Evolutionary conservation across 1,140 invertebrate genomes (phyloP).

Genomic region (Neelides sp.): DNA sequence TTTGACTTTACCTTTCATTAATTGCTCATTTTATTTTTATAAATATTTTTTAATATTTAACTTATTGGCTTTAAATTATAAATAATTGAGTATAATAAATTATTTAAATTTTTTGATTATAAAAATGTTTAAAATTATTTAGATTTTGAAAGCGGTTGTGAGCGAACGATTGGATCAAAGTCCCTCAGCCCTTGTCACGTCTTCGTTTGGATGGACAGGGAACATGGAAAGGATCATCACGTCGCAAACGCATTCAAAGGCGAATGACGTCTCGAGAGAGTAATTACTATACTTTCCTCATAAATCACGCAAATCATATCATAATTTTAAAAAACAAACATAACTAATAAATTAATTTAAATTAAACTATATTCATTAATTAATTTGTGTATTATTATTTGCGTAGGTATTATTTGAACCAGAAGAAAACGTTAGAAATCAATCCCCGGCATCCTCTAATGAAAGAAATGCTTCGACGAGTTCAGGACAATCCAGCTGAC

Average conservation of each 20-base stretch:
- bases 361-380: neutral
- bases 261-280: constrained; percentile 47
- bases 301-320: neutral
- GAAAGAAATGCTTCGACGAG: constrained; percentile 70
- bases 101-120: neutral
- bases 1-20: constrained; percentile 1
- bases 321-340: neutral
- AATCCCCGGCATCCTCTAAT: constrained; percentile 95
- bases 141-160: constrained; percentile 49
- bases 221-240: constrained; percentile 59
- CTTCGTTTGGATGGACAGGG: constrained; percentile 53
- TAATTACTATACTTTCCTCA: constrained; percentile 32
- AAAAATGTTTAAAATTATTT: constrained; percentile 24
- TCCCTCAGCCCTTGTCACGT: constrained; percentile 52
- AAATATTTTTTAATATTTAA: constrained; percentile 1
- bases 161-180: constrained; percentile 49
- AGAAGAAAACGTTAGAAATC: constrained; percentile 96
- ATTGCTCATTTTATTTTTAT: constrained; percentile 6
- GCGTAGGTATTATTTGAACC: constrained; percentile 71
- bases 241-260: constrained; percentile 54
- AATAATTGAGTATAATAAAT: neutral
- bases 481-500: constrained; percentile 68
- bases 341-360: constrained; percentile 5
- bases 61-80: no score
- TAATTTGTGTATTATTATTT: constrained; percentile 16